Evolutionary conservation across 2,797 vertebrate genomes (phyloP).

Genomic region (Tapirus indicus): DNA sequence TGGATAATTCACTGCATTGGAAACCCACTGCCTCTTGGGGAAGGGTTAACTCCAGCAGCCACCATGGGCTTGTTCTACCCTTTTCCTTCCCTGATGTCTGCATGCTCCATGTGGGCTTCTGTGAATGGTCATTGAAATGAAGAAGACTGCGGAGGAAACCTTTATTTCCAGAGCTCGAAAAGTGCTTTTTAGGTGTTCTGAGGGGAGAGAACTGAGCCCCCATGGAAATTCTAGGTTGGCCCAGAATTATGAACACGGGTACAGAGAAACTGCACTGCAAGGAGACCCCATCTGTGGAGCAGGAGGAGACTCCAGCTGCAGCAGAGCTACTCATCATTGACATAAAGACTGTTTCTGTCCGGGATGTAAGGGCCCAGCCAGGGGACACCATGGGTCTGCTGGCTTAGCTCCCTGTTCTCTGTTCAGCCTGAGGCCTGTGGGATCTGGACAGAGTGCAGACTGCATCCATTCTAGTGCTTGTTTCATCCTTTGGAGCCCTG

Average conservation of each 20-base stretch:
- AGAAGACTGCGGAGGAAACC: background rate
- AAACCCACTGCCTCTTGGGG: background rate
- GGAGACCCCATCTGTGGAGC: background rate
- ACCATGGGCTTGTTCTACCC: background rate
- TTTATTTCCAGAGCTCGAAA: background rate
- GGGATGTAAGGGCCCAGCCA: conserved; percentile 83
- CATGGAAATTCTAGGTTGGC: background rate
- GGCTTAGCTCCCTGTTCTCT: conserved; percentile 78
- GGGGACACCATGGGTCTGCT: conserved; percentile 77
- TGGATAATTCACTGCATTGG: background rate
- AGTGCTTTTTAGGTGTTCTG: background rate
- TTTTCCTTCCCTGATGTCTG: background rate
- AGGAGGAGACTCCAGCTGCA: background rate
- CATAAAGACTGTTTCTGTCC: conserved; percentile 77
- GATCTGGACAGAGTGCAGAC: background rate
- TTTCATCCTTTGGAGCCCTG: conserved; percentile 24
- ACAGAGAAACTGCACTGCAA: background rate
- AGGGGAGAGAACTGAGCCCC: background rate
- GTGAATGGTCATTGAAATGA: background rate
- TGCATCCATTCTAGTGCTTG: background rate
- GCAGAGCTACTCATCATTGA: conserved; percentile 80
- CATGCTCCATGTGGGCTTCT: background rate
- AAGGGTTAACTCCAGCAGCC: background rate
- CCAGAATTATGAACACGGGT: background rate
- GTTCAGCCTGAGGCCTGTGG: conserved; percentile 64